Evolutionary conservation across 37 sponge, comb jelly and placozoan genomes (phyloP), one percentile per base, ranked within the genome.

Genomic region (Crambe crambe): DNA sequence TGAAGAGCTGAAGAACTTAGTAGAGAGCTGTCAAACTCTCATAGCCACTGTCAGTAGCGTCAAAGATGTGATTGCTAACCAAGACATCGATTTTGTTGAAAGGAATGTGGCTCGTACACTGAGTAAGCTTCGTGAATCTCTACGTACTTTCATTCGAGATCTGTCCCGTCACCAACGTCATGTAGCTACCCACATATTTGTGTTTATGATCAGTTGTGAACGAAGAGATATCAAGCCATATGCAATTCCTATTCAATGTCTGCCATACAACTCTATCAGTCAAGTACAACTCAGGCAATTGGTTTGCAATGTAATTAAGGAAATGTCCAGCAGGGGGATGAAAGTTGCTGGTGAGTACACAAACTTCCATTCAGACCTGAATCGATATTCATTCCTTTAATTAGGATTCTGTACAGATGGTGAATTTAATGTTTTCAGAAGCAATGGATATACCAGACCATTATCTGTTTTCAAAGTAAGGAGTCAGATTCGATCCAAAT

Each of bases 241-340:
- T 72, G 82, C 82, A 51, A 18, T 81, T 20, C 75, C 84, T 30
- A 76, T 83, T 8, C 76, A n/a, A n/a, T n/a, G n/a, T n/a, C n/a
- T n/a, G n/a, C n/a, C n/a, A n/a, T n/a, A n/a, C n/a, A n/a, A n/a
- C n/a, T n/a, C n/a, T n/a, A n/a, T n/a, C n/a, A n/a, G n/a, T n/a
- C n/a, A n/a, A n/a, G n/a, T n/a, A n/a, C n/a, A n/a, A n/a, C n/a
- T n/a, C n/a, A n/a, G n/a, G n/a, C n/a, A n/a, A n/a, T n/a, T n/a
- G n/a, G n/a, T n/a, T n/a, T n/a, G n/a, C n/a, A n/a, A n/a, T n/a
- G n/a, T n/a, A n/a, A n/a, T n/a, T n/a, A n/a, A n/a, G n/a, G n/a
- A n/a, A n/a, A n/a, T n/a, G n/a, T n/a, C n/a, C n/a, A n/a, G n/a
- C n/a, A n/a, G n/a, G n/a, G n/a, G n/a, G n/a, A n/a, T n/a, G n/a